A percentile compares a stretch with the other conserved stretches of the same genome.
Evolutionary conservation across 2,888 invertebrate genomes (phyloP).

Genomic region (Leptinotarsa juncta): DNA sequence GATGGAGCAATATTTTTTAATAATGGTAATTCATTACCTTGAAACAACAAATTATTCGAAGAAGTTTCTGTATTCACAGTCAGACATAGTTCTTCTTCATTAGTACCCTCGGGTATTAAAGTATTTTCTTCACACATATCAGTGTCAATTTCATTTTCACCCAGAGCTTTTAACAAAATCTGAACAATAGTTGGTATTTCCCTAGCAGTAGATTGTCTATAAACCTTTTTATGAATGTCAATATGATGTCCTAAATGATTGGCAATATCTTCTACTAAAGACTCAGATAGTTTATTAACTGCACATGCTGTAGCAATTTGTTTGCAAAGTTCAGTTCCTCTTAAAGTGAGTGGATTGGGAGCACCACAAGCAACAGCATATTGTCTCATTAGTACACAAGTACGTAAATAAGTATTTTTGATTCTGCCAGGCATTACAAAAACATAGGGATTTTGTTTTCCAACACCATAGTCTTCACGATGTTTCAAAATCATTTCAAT

Average conservation of each 20-base stretch:
- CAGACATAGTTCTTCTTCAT: too few relatives aligned
- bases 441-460: conserved; percentile 22
- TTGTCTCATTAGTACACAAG: conserved; percentile 27
- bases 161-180: conserved; percentile 17
- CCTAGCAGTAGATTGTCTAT: conserved; percentile 17
- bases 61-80: background rate
- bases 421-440: conserved; percentile 18
- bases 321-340: conserved; percentile 29
- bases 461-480: conserved; percentile 9
- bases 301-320: conserved; percentile 26
- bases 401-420: conserved; percentile 15
- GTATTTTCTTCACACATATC: background rate
- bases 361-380: conserved; percentile 28
- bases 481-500: conserved; percentile 22
- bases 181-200: conserved; percentile 17
- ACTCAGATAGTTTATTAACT: conserved; percentile 20
- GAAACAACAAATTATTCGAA: too few relatives aligned
- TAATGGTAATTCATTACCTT: too few relatives aligned
- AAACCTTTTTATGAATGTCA: conserved; percentile 23
- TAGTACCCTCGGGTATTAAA: background rate
- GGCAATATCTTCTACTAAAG: conserved; percentile 8
- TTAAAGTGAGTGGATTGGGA: conserved; percentile 22
- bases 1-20: background rate
- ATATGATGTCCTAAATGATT: conserved; percentile 19
- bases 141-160: conserved; percentile 10